Conservation (phyloP, 1,140 invertebrate genomes). For the Cyphomyrmex costatus region DNA sequence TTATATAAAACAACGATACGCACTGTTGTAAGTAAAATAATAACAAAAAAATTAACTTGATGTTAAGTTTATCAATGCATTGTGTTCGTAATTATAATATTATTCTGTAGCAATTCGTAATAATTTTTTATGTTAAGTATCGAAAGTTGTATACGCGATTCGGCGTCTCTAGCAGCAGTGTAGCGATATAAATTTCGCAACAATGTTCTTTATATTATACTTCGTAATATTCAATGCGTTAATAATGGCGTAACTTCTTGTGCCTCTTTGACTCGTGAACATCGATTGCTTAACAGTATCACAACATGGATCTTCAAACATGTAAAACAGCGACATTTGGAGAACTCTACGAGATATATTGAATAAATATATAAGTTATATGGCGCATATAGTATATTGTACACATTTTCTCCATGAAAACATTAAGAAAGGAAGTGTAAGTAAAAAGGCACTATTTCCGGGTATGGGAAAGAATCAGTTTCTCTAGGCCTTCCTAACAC, state of each 20-base stretch:
- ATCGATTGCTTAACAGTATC: constrained; percentile 57
- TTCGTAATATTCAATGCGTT: constrained; percentile 67
- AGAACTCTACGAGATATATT: constrained; percentile 69
- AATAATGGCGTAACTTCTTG: constrained; percentile 73
- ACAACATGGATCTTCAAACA: constrained; percentile 55
- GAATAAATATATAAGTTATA: constrained; percentile 62
- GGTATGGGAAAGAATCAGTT: constrained; percentile 73
- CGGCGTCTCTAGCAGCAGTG: constrained; percentile 64
- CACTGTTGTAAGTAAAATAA: constrained; percentile 52
- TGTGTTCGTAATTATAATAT: constrained; percentile 6
- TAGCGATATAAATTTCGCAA: constrained; percentile 69
- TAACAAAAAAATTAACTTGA: constrained; percentile 29
- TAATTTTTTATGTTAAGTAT: constrained; percentile 59
- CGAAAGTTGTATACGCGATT: constrained; percentile 68
- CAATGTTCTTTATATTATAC: constrained; percentile 63
- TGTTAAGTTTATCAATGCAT: constrained; percentile 9
- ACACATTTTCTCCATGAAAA: constrained; percentile 64
- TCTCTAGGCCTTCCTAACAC: constrained; percentile 72
- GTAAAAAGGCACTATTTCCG: constrained; percentile 78
- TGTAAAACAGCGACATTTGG: constrained; percentile 53
- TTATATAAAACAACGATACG: constrained; percentile 40
- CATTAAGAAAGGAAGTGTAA: constrained; percentile 75
- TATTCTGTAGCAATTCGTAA: constrained; percentile 54
- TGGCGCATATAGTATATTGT: constrained; percentile 67
- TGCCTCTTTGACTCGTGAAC: constrained; percentile 59